Percentiles rank a stretch among this genome's conserved stretches.
phyloP scores from a whole-genome alignment of 2,888 invertebrate genomes.

The Acronicta leporina region DNA sequence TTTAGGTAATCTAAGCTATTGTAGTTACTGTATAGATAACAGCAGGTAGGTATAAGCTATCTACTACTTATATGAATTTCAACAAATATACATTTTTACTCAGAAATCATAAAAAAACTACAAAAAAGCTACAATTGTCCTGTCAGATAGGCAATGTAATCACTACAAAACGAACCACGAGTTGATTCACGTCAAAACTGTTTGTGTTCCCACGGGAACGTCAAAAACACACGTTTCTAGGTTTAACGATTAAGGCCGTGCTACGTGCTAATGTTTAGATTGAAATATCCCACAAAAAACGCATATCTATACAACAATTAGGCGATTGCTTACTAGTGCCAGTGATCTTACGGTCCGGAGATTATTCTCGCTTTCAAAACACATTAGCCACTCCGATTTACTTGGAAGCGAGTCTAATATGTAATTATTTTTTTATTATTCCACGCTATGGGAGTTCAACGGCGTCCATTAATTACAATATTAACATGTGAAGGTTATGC shows the following conservation, averaged over 20 bases:
- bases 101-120: background rate
- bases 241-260: constrained; percentile 3
- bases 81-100: background rate
- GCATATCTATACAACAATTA: constrained; percentile 44
- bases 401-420: constrained; percentile 70
- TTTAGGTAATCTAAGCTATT: too few relatives aligned
- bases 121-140: constrained; percentile 2
- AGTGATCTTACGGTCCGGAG: constrained; percentile 46
- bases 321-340: constrained; percentile 29
- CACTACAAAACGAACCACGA: constrained; percentile 5
- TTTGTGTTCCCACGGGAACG: constrained; percentile 43
- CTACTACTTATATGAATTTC: too few relatives aligned
- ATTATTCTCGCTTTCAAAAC: constrained; percentile 65
- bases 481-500: constrained; percentile 77
- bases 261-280: background rate
- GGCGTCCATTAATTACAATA: constrained; percentile 80
- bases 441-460: constrained; percentile 75
- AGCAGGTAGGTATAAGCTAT: too few relatives aligned
- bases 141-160: constrained; percentile 14
- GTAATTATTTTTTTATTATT: constrained; percentile 83
- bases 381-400: constrained; percentile 69
- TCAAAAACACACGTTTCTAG: constrained; percentile 33
- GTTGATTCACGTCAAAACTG: constrained; percentile 14
- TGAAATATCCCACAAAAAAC: constrained; percentile 24
- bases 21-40: too few relatives aligned